Conservation (phyloP, 2,797 vertebrate genomes). For the Eidolon dupreanum region DNA sequence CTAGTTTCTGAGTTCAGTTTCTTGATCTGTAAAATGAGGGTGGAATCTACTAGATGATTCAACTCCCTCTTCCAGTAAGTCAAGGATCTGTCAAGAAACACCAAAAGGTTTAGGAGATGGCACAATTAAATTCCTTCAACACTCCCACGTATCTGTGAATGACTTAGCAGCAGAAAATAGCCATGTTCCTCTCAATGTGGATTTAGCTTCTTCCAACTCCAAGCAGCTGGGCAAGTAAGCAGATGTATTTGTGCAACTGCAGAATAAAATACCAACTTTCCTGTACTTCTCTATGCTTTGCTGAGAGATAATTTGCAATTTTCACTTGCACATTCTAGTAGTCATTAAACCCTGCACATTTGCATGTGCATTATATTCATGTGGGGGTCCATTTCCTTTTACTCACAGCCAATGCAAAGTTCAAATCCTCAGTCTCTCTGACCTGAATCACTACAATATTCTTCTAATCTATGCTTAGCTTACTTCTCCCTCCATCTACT, state of each 20-base stretch:
- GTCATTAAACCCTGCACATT: neutral
- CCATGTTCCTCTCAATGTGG: neutral
- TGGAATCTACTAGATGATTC: neutral
- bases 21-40: neutral
- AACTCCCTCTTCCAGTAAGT: neutral
- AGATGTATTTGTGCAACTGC: neutral
- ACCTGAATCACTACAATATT: neutral
- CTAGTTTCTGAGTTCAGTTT: neutral
- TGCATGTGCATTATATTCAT: neutral
- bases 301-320: neutral
- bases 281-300: neutral
- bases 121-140: constrained; percentile 18
- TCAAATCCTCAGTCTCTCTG: neutral
- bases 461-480: neutral
- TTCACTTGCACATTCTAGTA: neutral
- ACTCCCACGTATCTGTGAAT: constrained; percentile 25
- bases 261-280: neutral
- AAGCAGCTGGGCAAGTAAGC: constrained; percentile 60
- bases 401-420: neutral
- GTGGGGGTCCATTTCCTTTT: neutral
- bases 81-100: constrained; percentile 12
- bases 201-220: constrained; percentile 48
- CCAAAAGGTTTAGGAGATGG: constrained; percentile 22
- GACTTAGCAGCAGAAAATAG: constrained; percentile 66
- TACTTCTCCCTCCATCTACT: neutral